Evolutionary conservation across 2,797 vertebrate species (phyloP).

Genomic region (Telmatherina bonti): DNA sequence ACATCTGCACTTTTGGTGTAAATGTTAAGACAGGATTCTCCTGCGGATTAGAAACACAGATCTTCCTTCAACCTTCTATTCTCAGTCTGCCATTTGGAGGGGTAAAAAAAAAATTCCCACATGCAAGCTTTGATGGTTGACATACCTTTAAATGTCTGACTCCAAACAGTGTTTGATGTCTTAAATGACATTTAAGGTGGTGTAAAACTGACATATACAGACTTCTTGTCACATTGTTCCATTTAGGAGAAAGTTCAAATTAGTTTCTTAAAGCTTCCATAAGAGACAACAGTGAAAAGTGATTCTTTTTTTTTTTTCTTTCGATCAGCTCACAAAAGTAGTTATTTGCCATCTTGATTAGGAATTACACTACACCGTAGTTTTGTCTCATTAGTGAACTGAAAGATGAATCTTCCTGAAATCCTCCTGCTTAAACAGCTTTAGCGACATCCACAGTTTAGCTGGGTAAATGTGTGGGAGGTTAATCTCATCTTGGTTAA

Average conservation of each 20-base stretch:
- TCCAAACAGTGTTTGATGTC: neutral
- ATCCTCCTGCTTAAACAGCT: conserved; percentile 16
- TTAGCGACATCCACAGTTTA: conserved; percentile 10
- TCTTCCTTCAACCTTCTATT: neutral
- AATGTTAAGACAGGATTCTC: conserved; percentile 3
- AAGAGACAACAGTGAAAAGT: neutral
- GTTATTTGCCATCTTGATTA: conserved; percentile 35
- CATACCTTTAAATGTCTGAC: neutral
- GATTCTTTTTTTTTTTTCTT: too few species aligned
- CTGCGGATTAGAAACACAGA: neutral
- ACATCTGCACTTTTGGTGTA: neutral
- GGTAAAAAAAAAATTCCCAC: neutral
- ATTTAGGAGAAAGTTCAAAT: neutral
- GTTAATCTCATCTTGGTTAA: conserved; percentile 59
- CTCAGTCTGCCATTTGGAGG: neutral
- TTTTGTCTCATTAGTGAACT: conserved; percentile 5
- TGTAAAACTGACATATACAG: conserved; percentile 12
- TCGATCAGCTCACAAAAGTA: too few species aligned
- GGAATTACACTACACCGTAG: conserved; percentile 1
- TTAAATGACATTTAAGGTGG: neutral
- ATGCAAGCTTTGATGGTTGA: neutral
- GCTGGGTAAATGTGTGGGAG: conserved; percentile 36
- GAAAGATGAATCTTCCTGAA: conserved; percentile 21
- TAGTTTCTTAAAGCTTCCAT: conserved; percentile 5
- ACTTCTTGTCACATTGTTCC: conserved; percentile 11